Conservation (phyloP, 2,113 vertebrate species). For the Ailuropoda melanoleuca region DNA sequence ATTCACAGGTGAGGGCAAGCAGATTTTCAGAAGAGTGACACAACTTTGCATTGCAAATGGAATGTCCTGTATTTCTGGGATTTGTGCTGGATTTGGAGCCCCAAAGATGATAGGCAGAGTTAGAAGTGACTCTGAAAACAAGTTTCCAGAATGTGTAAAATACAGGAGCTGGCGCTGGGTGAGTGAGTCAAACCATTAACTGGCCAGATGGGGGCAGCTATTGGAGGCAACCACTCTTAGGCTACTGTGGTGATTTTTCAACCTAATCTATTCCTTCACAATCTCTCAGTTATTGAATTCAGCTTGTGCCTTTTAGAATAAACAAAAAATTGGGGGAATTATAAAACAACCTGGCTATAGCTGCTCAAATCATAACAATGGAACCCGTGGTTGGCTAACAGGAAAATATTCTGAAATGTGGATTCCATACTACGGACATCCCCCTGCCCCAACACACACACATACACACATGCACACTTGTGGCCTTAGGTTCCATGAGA, state of each 20-base stretch:
- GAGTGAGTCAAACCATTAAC: not conserved
- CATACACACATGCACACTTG: not conserved
- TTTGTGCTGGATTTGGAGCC: not conserved
- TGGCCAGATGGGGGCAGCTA: not conserved
- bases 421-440: not conserved
- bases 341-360: not conserved
- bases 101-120: not conserved
- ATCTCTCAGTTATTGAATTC: not conserved
- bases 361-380: not conserved
- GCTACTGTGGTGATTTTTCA: not conserved
- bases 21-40: not conserved
- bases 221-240: not conserved
- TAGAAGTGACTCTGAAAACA: not conserved
- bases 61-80: not conserved
- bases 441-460: not conserved
- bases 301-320: not conserved
- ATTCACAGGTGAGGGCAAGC: not conserved
- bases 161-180: not conserved
- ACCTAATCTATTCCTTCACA: not conserved
- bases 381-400: not conserved
- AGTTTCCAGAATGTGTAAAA: not conserved
- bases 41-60: not conserved
- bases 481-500: not conserved
- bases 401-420: not conserved
- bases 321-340: not conserved